A percentile compares a stretch with the other conserved stretches of the same genome.
Evolutionary conservation across 2,113 vertebrate species (phyloP).

Genomic region (Cnemophilus loriae): DNA sequence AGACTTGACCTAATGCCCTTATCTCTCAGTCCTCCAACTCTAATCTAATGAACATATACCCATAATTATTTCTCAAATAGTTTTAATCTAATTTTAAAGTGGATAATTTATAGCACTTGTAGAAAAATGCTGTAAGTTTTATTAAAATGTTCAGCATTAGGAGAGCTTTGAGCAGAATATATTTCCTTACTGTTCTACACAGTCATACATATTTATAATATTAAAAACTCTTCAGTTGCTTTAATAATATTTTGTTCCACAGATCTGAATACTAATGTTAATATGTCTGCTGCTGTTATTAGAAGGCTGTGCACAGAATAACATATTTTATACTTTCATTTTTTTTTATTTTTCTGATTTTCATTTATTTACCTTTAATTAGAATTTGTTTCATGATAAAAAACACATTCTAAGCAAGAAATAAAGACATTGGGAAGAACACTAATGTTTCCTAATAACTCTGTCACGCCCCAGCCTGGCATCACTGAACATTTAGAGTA

Average conservation of each 20-base stretch:
- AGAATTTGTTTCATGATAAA: background rate
- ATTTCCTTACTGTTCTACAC: conserved; percentile 68
- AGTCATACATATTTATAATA: conserved; percentile 77
- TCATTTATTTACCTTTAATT: conserved; percentile 36
- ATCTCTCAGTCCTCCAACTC: conserved; percentile 53
- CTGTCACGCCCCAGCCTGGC: background rate
- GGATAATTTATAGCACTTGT: conserved; percentile 73
- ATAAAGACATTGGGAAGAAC: background rate
- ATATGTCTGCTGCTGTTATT: background rate
- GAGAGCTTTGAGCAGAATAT: conserved; percentile 71
- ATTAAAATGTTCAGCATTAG: conserved; percentile 75
- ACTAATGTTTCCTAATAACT: background rate
- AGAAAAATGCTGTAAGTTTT: conserved; percentile 67
- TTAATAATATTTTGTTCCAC: conserved; percentile 68
- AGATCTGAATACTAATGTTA: conserved; percentile 68
- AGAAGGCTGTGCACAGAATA: conserved; percentile 24
- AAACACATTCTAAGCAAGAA: background rate
- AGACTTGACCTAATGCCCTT: conserved; percentile 70
- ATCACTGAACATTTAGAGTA: background rate
- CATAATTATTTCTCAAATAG: conserved; percentile 76
- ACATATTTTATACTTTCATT: background rate
- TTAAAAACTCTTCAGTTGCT: conserved; percentile 67
- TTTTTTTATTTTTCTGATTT: conserved; percentile 17
- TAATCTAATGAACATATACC: conserved; percentile 70
- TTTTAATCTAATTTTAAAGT: conserved; percentile 77